Evolutionary conservation across 2,797 vertebrate genomes (phyloP), one percentile per base, ranked within the genome.

Genomic region (Artibeus lituratus): DNA sequence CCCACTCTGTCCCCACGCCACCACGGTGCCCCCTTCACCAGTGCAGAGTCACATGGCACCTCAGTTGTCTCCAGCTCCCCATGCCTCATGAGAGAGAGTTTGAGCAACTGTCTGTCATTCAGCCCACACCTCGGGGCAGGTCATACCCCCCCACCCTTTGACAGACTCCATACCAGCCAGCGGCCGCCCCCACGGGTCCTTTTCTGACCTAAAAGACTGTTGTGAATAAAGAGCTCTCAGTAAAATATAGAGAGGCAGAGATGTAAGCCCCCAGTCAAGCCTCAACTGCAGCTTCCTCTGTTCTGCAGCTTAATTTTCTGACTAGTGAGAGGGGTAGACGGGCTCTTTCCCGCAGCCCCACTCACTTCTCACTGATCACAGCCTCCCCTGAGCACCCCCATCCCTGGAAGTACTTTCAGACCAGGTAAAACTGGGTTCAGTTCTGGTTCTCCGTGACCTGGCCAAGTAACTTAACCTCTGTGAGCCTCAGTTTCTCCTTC

Each of bases 401-500:
- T 44, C 47, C 5, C 1, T 65, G 10, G 91, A 90, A 62, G 10
- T 47, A 55, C 73, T 77, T 92, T 81, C 59, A 94, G 10, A 55
- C 59, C 47, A 74, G 37, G 51, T 29, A 55, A n/a, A 78, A 19
- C 70, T 35, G 62, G 49, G 9, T 70, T 86, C 29, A 15, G 0
- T 77, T 76, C 86, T 87, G 42, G n/a, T 35, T 70, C 57, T 78
- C 14, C 12, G 2, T 16, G 19, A 67, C 42, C 77, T n/a, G 53
- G 7, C 19, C 11, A 51, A 37, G 29, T 62, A 51, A 91, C 49
- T 69, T 80, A 49, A 49, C 15, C 62, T 93, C 39, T 39, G 3
- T 49, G 37, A 39, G 53, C 73, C 74, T 93, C 80, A 15, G 70
- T 91, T 87, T 76, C 78, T 78, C 83, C 85, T 76, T 95, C 90